phyloP scores from a whole-genome alignment of 2,113 vertebrate genomes.

The Isurus oxyrinchus region DNA sequence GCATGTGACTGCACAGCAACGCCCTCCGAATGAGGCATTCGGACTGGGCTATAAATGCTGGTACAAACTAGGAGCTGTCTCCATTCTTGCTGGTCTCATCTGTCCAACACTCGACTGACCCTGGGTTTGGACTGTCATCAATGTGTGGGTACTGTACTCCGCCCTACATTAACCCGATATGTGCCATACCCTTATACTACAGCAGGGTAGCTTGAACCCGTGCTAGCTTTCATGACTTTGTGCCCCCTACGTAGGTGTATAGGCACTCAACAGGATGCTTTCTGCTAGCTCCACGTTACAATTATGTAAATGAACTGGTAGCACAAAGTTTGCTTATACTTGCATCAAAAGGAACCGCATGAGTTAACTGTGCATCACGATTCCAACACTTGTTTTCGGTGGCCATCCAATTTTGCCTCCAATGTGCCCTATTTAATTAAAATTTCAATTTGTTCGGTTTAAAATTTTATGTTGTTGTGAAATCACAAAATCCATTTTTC shows the following conservation, averaged over 20 bases:
- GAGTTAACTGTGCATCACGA: background rate
- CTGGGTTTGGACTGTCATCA: no score
- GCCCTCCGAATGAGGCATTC: no score
- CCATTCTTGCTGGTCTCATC: no score
- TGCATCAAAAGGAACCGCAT: background rate
- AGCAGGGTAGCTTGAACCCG: background rate
- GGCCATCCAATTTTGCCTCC: background rate
- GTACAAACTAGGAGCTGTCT: no score
- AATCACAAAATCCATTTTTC: constrained; percentile 23
- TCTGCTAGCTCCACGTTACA: background rate
- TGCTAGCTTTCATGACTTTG: background rate
- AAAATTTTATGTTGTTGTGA: background rate
- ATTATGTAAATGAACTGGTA: background rate
- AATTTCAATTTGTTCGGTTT: background rate
- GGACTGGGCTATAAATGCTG: no score
- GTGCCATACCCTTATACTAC: no score
- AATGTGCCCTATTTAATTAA: background rate
- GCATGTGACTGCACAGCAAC: no score
- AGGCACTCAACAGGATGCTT: background rate
- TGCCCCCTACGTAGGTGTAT: background rate
- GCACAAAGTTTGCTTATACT: background rate
- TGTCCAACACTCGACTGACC: no score
- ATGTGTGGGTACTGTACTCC: no score
- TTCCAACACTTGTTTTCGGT: background rate
- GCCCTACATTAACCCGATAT: no score